These are phyloP conservation scores for Athripsodes cinereus DNA, from an alignment of 2,888 invertebrate species.

Conservation along the genomic window DNA sequence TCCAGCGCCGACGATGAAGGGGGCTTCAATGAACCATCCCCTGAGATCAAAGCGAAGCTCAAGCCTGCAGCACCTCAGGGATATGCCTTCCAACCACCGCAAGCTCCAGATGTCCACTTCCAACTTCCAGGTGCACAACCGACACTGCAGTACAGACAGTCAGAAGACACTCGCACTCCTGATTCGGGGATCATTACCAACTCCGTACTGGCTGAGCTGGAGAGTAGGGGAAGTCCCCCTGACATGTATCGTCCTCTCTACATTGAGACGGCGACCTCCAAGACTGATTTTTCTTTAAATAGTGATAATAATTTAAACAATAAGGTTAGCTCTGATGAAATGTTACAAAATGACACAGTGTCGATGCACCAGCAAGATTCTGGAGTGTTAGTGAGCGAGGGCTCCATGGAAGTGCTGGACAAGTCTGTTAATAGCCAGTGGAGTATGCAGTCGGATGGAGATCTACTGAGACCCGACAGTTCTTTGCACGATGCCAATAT, in stretches of 20 bases:
- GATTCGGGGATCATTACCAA: conserved; percentile 32
- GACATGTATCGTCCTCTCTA: conserved; percentile 25
- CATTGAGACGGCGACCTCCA: conserved; percentile 35
- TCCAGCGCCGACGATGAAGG: conserved; percentile 63
- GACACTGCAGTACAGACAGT: conserved; percentile 6
- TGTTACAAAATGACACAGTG: conserved; percentile 17
- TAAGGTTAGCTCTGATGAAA: conserved; percentile 21
- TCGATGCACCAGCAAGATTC: conserved; percentile 42
- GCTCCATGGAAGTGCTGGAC: conserved; percentile 52
- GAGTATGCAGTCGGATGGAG: conserved; percentile 37
- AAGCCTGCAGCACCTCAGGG: conserved; percentile 28
- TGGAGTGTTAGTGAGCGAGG: conserved; percentile 50
- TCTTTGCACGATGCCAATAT: conserved; percentile 29
- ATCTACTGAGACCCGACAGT: conserved; percentile 19
- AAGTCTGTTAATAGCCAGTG: conserved; percentile 53
- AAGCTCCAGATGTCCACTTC: conserved; percentile 16
- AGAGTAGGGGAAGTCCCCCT: conserved; percentile 32
- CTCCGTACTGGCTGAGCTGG: conserved; percentile 37
- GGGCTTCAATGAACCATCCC: conserved; percentile 66
- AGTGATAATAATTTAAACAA: conserved; percentile 25
- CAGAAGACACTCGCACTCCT: conserved; percentile 13
- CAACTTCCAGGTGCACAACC: conserved; percentile 9
- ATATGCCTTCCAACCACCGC: conserved; percentile 17
- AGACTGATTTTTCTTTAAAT: conserved; percentile 25
- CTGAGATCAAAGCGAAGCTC: conserved; percentile 60